Base-by-base conservation (phyloP, 2,113 vertebrate species). In the Pelobates fuscus region DNA sequence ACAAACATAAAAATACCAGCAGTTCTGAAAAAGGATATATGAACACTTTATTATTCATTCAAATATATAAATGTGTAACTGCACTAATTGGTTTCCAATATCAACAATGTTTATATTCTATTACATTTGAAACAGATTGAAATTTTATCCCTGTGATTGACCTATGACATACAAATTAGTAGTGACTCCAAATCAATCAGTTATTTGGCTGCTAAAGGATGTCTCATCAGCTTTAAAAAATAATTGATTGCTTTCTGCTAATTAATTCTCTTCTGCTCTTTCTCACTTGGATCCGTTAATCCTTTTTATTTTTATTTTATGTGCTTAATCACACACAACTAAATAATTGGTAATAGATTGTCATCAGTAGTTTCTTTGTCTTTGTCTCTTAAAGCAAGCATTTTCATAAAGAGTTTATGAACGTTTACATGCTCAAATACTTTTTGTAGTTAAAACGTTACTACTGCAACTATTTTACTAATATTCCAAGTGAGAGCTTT, bases 131-230 rank as follows among this genome's bases (percentile, higher is more conserved):
- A 60, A 54, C 24, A 67, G 63, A 76, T 59, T 76, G 54, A 67
- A 66, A 67, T 67, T 67, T 67, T 67, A 76, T 67, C 58, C 63
- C 37, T 58, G 37, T 76, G 63, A 59, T 27, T 76, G 63, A 76
- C 72, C 72, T 23, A 46, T 76, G 63, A 59, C 54, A 76, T 67
- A 67, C 20, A 44, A 76, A 76, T 76, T 76, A 76, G 63, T 67
- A 32, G 20, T 59, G 52, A 21, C 11, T 67, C 32, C 52, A 76
- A 12, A 59, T 60, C 63, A 67, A 58, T 67, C 52, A 29, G 54
- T 55, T 57, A 17, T 55, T 65, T 43, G n/a, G 20, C 72, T 67
- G 23, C 25, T 30, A 23, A 26, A 46, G 21, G 64, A 67, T 23
- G 46, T 18, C 54, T 46, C 32, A 67, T 59, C 20, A 67, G 54